phyloP scores from a whole-genome alignment of 2,888 invertebrate genomes.

The Amphipyra tragopoginis region DNA sequence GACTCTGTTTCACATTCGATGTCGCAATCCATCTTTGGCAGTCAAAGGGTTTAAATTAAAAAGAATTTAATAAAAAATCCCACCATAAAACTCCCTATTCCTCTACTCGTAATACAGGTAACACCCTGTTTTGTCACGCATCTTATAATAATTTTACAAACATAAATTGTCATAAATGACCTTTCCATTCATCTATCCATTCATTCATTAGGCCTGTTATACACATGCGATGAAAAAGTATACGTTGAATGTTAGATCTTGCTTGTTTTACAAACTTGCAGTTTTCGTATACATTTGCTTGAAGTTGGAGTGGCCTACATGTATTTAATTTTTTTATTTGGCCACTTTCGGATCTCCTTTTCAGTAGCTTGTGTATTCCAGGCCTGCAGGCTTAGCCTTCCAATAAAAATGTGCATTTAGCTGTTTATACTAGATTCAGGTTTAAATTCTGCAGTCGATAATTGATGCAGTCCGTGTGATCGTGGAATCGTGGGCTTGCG shows the following conservation, averaged over 20 bases:
- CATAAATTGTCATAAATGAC: background rate
- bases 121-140: constrained; percentile 33
- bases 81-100: background rate
- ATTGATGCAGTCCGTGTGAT: constrained; percentile 70
- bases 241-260: too few relatives aligned
- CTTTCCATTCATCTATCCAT: background rate
- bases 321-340: too few relatives aligned
- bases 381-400: background rate
- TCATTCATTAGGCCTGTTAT: constrained; percentile 12
- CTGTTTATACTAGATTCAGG: constrained; percentile 17
- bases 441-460: constrained; percentile 33
- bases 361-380: constrained; percentile 16
- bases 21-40: background rate
- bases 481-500: constrained; percentile 67
- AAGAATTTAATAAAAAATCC: constrained; percentile 1
- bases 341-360: too few relatives aligned
- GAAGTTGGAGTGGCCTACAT: too few relatives aligned
- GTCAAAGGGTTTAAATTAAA: constrained; percentile 5
- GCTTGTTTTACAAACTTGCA: too few relatives aligned
- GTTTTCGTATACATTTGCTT: too few relatives aligned
- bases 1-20: too few relatives aligned
- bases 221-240: constrained; percentile 18
- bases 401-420: constrained; percentile 7
- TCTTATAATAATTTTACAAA: constrained; percentile 9
- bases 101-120: constrained; percentile 16